phyloP scores from a whole-genome alignment of 2,888 invertebrate genomes.

The Noctua comes region DNA sequence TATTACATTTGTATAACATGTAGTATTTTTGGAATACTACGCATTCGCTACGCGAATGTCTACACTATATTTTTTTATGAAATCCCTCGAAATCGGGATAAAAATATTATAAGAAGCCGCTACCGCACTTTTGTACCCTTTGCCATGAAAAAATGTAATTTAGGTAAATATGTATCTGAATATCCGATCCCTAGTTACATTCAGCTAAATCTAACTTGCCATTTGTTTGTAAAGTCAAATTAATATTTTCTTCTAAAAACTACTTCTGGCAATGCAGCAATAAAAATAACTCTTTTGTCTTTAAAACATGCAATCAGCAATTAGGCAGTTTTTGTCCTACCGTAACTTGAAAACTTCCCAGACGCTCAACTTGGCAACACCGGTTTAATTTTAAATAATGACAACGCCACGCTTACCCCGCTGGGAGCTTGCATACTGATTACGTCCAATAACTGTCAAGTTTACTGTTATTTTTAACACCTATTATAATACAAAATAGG shows the following conservation, averaged over 20 bases:
- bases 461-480: conserved; percentile 59
- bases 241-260: background rate
- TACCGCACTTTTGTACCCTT: too few species aligned
- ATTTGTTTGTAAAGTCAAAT: background rate
- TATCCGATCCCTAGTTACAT: too few species aligned
- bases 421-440: conserved; percentile 58
- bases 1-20: too few species aligned
- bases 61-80: too few species aligned
- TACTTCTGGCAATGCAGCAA: background rate
- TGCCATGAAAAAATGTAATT: too few species aligned
- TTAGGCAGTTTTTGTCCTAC: conserved; percentile 30
- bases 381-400: conserved; percentile 44
- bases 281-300: background rate
- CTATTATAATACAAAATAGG: conserved; percentile 57
- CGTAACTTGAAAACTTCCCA: conserved; percentile 41
- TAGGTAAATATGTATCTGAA: too few species aligned
- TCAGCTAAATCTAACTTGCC: accelerated
- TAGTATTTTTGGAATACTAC: too few species aligned
- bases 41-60: too few species aligned
- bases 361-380: conserved; percentile 50
- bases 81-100: too few species aligned
- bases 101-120: too few species aligned
- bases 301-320: conserved; percentile 25
- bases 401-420: conserved; percentile 35
- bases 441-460: conserved; percentile 56